Percentiles rank a stretch among this genome's conserved stretches.
Evolutionary conservation across 2,797 vertebrate species (phyloP).

Genomic region (Pelochelys cantorii): DNA sequence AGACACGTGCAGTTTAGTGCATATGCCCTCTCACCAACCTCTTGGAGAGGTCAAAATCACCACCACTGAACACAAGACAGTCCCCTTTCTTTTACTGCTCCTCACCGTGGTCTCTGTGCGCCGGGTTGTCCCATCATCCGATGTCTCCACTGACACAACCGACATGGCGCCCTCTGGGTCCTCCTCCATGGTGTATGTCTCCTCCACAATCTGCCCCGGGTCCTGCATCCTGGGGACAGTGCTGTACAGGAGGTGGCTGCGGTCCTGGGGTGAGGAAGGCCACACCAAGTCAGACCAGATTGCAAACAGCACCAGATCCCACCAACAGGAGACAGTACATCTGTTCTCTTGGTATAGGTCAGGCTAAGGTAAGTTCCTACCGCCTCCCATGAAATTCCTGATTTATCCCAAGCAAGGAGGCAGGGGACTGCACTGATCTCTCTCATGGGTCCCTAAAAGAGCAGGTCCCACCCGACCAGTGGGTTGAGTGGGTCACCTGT

Average conservation of each 20-base stretch:
- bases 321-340: background rate
- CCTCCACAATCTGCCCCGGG: constrained; percentile 90
- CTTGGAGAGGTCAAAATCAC: background rate
- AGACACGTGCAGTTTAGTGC: background rate
- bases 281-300: background rate
- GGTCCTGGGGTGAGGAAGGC: constrained; percentile 69
- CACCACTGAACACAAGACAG: background rate
- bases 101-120: constrained; percentile 93
- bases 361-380: too few relatives aligned
- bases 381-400: too few relatives aligned
- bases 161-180: constrained; percentile 88
- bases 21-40: background rate
- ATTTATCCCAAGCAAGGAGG: background rate
- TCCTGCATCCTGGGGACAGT: constrained; percentile 92
- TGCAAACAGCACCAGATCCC: background rate
- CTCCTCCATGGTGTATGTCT: constrained; percentile 90
- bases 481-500: background rate
- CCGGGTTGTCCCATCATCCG: constrained; percentile 90
- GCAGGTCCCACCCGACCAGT: too few relatives aligned
- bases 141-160: constrained; percentile 89
- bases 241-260: constrained; percentile 83
- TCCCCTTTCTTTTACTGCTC: background rate
- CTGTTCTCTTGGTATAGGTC: too few relatives aligned
- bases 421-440: background rate
- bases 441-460: too few relatives aligned